Conservation (phyloP, 2,888 invertebrate species). For the Chloroclysta siterata region DNA sequence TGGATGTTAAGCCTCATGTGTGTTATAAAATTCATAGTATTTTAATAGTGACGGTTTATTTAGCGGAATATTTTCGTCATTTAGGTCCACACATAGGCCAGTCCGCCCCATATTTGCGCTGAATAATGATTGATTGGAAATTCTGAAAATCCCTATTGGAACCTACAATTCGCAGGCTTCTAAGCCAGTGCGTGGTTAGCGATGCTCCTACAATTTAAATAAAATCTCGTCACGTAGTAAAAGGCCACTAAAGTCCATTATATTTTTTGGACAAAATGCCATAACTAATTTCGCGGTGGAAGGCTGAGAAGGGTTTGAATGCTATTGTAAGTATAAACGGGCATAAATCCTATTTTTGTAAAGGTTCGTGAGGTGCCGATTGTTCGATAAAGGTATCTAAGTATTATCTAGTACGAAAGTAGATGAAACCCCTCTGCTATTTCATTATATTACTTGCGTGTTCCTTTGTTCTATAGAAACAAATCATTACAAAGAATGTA, state of each 20-base stretch:
- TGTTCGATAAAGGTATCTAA: no score
- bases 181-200: no score
- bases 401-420: background rate
- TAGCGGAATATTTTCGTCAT: no score
- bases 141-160: no score
- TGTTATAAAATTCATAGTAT: no score
- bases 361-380: conserved; percentile 20
- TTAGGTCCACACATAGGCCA: no score
- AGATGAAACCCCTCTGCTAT: background rate
- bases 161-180: no score
- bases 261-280: conserved; percentile 24
- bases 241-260: background rate
- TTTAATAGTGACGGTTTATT: no score
- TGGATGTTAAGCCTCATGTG: no score
- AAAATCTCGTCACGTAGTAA: conserved; percentile 3
- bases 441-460: background rate
- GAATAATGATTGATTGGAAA: no score
- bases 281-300: conserved; percentile 31
- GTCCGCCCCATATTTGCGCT: no score
- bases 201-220: background rate
- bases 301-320: conserved; percentile 29
- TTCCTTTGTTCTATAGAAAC: background rate
- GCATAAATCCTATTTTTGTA: conserved; percentile 33
- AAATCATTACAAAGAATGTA: background rate
- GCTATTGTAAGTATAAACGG: conserved; percentile 19